Evolutionary conservation across 2,797 vertebrate species (phyloP).

Genomic region (Chelon labrosus): DNA sequence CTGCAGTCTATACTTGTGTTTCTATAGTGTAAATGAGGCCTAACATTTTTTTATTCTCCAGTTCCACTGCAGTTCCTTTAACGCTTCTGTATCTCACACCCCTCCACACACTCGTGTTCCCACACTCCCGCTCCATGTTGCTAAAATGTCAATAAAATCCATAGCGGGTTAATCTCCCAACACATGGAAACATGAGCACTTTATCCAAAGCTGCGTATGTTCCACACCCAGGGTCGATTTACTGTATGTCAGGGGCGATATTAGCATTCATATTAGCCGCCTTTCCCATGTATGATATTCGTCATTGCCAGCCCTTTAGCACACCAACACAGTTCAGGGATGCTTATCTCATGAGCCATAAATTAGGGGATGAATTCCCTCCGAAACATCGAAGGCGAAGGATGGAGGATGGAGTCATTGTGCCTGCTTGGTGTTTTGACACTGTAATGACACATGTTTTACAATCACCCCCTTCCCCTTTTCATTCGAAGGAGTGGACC

Average conservation of each 20-base stretch:
- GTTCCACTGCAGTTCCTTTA: slow-evolving; percentile 47
- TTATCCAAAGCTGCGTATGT: slow-evolving; percentile 82
- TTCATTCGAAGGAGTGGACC: slow-evolving; percentile 84
- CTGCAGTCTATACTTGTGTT: slow-evolving; percentile 15
- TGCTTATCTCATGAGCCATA: slow-evolving; percentile 85
- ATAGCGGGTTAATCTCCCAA: slow-evolving; percentile 81
- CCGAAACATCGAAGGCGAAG: slow-evolving; percentile 74
- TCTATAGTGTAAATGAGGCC: slow-evolving; percentile 11
- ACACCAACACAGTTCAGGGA: slow-evolving; percentile 78
- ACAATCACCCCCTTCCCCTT: slow-evolving; percentile 81
- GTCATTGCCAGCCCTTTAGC: slow-evolving; percentile 80
- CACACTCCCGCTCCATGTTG: slow-evolving; percentile 54
- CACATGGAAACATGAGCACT: slow-evolving; percentile 82
- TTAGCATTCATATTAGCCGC: slow-evolving; percentile 83
- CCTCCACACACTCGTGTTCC: slow-evolving; percentile 44
- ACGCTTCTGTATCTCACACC: slow-evolving; percentile 14
- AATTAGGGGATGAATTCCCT: slow-evolving; percentile 82
- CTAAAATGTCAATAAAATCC: slow-evolving; percentile 83
- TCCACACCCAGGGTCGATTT: slow-evolving; percentile 82
- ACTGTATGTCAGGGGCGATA: slow-evolving; percentile 81
- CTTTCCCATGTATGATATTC: slow-evolving; percentile 79
- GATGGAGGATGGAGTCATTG: slow-evolving; percentile 85
- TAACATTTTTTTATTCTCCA: slow-evolving; percentile 17
- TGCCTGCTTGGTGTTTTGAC: slow-evolving; percentile 82
- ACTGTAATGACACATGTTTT: slow-evolving; percentile 85